A percentile compares a stretch with the other conserved stretches of the same genome.
Conservation (phyloP, 2,113 vertebrate genomes). For the Monarcha castaneiventris region DNA sequence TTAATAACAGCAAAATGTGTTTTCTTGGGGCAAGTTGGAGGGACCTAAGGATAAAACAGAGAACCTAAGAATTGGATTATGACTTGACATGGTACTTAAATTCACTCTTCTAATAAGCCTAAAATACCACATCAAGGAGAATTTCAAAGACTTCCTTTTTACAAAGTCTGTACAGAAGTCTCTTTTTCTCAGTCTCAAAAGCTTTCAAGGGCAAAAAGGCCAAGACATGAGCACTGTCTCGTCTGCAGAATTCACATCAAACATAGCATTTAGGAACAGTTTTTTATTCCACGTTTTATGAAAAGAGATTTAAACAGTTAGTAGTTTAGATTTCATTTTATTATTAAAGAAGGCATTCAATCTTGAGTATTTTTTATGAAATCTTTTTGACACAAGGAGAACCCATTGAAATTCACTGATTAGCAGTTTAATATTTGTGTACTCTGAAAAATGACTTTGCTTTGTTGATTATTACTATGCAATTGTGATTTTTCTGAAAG, state of each 20-base stretch:
- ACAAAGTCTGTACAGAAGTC: constrained; percentile 28
- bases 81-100: constrained; percentile 2
- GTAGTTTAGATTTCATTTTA: background rate
- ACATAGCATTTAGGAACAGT: background rate
- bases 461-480: constrained; percentile 38
- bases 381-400: background rate
- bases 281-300: background rate
- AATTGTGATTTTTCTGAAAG: constrained; percentile 65
- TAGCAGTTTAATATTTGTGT: background rate
- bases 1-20: background rate
- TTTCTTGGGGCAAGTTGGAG: background rate
- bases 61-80: background rate
- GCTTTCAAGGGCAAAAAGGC: constrained; percentile 45
- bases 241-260: constrained; percentile 43
- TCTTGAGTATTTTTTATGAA: background rate
- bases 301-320: background rate
- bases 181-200: constrained; percentile 33
- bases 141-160: constrained; percentile 44
- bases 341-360: background rate
- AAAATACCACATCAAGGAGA: constrained; percentile 47
- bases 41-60: background rate
- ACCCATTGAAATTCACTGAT: background rate
- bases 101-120: constrained; percentile 46
- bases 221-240: constrained; percentile 2
- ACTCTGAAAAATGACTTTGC: background rate